Conservation (phyloP, 2,888 invertebrate species). For the Thereva nobilitata region DNA sequence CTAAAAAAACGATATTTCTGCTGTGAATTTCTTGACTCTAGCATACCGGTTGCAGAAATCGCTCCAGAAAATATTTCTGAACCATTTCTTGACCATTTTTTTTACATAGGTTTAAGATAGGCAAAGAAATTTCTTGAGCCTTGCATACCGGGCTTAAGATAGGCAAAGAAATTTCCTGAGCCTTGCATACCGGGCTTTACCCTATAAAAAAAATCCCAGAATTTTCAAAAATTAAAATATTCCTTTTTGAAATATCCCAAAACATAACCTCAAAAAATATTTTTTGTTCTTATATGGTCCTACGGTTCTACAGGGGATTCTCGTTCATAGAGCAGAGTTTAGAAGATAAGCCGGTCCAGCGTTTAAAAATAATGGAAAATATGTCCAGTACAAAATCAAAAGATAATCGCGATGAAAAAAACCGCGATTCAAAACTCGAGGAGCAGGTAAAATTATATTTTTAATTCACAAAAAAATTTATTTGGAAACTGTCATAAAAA, state of each 20-base stretch:
- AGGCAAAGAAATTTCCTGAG: too few species aligned
- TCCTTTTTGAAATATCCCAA: background rate
- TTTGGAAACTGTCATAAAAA: conserved; percentile 2
- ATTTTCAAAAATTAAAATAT: background rate
- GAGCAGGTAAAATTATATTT: conserved; percentile 48
- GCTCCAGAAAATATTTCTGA: too few species aligned
- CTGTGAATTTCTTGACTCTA: too few species aligned
- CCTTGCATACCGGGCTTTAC: too few species aligned
- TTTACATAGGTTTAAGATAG: too few species aligned
- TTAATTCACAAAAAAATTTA: background rate
- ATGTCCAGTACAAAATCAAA: conserved; percentile 53
- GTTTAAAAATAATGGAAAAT: conserved; percentile 53
- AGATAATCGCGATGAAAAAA: conserved; percentile 58
- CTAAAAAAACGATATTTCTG: too few species aligned
- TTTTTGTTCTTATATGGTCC: conserved; percentile 20
- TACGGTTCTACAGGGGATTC: background rate
- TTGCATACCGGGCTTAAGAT: too few species aligned
- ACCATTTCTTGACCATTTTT: too few species aligned
- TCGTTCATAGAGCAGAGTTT: conserved; percentile 6
- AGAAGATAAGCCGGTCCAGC: background rate
- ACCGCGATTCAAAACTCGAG: conserved; percentile 56
- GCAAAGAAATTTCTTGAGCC: too few species aligned
- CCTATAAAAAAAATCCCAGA: background rate
- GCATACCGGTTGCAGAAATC: too few species aligned
- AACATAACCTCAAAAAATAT: conserved; percentile 15